Conservation (phyloP, 2,888 invertebrate genomes). For the Baccha elongata region DNA sequence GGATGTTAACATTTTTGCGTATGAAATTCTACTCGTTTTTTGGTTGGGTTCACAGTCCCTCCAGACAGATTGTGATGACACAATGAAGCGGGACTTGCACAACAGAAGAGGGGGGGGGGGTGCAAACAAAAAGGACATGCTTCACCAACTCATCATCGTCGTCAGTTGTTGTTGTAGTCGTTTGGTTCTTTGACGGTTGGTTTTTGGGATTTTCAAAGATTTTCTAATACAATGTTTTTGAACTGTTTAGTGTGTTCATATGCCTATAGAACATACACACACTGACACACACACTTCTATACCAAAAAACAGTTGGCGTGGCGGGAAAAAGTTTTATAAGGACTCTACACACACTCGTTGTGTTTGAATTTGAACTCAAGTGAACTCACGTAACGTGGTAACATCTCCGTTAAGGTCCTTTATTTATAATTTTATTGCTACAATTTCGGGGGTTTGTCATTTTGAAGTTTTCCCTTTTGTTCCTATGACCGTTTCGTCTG, state of each 20-base stretch:
- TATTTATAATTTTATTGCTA: slow-evolving; percentile 15
- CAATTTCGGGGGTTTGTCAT: slow-evolving; percentile 41
- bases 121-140: slow-evolving; percentile 41
- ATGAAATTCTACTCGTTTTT: slow-evolving; percentile 51
- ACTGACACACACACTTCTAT: slow-evolving; percentile 4
- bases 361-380: slow-evolving; percentile 56
- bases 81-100: slow-evolving; percentile 33
- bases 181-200: slow-evolving; percentile 24
- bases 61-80: slow-evolving; percentile 69
- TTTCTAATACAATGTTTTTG: slow-evolving; percentile 51
- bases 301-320: slow-evolving; percentile 52
- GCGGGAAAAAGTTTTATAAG: slow-evolving; percentile 69
- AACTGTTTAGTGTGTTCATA: not conserved
- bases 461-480: slow-evolving; percentile 32
- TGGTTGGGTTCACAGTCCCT: slow-evolving; percentile 53
- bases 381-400: slow-evolving; percentile 69
- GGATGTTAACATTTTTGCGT: slow-evolving; percentile 67
- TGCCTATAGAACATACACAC: not conserved
- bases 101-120: slow-evolving; percentile 24
- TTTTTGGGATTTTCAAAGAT: slow-evolving; percentile 50
- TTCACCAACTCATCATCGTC: slow-evolving; percentile 28
- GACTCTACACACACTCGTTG: slow-evolving; percentile 11
- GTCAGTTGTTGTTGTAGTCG: not conserved
- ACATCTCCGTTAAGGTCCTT: slow-evolving; percentile 60
- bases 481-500: slow-evolving; percentile 27